phyloP scores from a whole-genome alignment of 2,888 invertebrate genomes.

The Teinopalpus imperialis region DNA sequence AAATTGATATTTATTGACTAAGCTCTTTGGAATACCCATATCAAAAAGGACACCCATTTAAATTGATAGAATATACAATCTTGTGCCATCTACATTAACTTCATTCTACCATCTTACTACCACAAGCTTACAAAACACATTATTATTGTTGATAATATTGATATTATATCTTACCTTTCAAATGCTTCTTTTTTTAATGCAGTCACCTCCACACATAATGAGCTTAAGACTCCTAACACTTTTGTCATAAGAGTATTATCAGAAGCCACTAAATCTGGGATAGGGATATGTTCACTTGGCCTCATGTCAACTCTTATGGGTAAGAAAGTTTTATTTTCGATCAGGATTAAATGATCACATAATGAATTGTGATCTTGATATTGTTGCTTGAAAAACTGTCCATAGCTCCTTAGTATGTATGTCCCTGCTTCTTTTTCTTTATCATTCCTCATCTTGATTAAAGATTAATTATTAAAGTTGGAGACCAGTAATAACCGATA shows the following conservation, averaged over 20 bases:
- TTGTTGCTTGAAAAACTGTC: constrained; percentile 71
- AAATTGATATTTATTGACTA: too few relatives aligned
- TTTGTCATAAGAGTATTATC: constrained; percentile 92
- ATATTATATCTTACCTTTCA: constrained; percentile 56
- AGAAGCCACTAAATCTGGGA: constrained; percentile 88
- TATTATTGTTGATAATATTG: too few relatives aligned
- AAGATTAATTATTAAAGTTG: too few relatives aligned
- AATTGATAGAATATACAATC: too few relatives aligned
- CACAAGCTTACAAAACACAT: too few relatives aligned
- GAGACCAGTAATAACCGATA: too few relatives aligned
- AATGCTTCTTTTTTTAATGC: constrained; percentile 85
- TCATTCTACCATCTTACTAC: too few relatives aligned
- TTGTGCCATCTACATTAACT: too few relatives aligned
- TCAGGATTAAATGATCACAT: constrained; percentile 43
- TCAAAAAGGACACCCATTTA: too few relatives aligned
- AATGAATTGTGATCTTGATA: constrained; percentile 54
- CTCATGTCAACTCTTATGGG: constrained; percentile 59
- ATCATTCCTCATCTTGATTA: constrained; percentile 51
- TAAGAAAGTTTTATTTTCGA: constrained; percentile 60
- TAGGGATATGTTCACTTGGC: constrained; percentile 83
- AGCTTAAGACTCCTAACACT: constrained; percentile 89
- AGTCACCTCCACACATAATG: constrained; percentile 89
- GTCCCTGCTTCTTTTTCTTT: constrained; percentile 69
- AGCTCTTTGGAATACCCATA: too few relatives aligned
- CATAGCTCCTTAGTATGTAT: constrained; percentile 62